A percentile compares a stretch with the other conserved stretches of the same genome.
Conservation (phyloP, 2,888 invertebrate species). For the Tinea semifulvella region DNA sequence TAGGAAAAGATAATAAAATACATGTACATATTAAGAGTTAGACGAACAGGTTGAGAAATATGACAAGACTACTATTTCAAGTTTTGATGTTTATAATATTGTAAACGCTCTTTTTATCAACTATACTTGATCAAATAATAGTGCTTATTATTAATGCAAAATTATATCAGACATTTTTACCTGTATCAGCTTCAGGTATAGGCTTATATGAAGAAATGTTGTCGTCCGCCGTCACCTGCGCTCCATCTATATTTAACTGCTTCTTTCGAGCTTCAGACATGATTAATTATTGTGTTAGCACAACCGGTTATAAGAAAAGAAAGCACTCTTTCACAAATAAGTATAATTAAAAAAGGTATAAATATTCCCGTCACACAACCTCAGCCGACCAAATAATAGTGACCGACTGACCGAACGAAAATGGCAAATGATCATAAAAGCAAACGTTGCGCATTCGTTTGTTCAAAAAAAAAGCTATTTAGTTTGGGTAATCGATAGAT, state of each 20-base stretch:
- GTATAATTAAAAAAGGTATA: too few relatives aligned
- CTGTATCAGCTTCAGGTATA: constrained; percentile 66
- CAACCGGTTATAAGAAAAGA: constrained; percentile 33
- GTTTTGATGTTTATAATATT: too few relatives aligned
- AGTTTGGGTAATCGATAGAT: too few relatives aligned
- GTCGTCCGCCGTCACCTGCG: constrained; percentile 58
- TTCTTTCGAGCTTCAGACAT: constrained; percentile 56
- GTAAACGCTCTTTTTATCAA: too few relatives aligned
- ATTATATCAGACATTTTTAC: too few relatives aligned
- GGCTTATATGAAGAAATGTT: constrained; percentile 62
- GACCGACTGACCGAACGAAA: constrained; percentile 20
- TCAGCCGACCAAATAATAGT: neutral
- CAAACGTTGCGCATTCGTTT: neutral
- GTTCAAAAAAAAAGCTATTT: too few relatives aligned
- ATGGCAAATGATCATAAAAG: neutral
- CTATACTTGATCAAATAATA: too few relatives aligned
- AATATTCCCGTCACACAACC: neutral
- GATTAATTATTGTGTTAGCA: constrained; percentile 24
- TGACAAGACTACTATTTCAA: too few relatives aligned
- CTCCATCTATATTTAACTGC: constrained; percentile 53
- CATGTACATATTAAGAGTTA: too few relatives aligned
- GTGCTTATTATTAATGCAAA: too few relatives aligned
- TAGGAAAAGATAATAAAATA: too few relatives aligned
- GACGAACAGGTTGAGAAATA: too few relatives aligned
- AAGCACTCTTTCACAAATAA: constrained; percentile 32